Evolutionary conservation across 2,888 invertebrate genomes (phyloP).

Genomic region (Loripinus fragilis): DNA sequence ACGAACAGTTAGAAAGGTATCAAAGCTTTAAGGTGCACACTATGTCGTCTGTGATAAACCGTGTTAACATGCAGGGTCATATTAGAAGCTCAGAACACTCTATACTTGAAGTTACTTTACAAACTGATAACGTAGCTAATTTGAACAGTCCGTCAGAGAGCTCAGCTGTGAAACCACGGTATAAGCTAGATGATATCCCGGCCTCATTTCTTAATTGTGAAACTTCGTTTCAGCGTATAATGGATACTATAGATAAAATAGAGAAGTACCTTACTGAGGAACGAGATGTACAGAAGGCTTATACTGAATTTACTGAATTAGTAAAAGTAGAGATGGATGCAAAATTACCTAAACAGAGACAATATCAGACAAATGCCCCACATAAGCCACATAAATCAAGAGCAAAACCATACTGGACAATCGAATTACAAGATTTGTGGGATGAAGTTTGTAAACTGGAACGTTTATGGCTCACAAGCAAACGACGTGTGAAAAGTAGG

Average conservation of each 20-base stretch:
- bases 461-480: background rate
- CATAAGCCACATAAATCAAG: conserved; percentile 5
- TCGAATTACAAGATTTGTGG: conserved; percentile 13
- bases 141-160: background rate
- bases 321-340: background rate
- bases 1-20: conserved; percentile 2
- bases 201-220: conserved; percentile 9
- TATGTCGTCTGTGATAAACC: background rate
- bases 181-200: background rate
- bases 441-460: background rate
- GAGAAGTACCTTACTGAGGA: background rate
- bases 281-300: background rate
- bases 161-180: background rate
- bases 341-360: background rate
- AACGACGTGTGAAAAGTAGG: background rate
- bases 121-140: background rate
- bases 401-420: conserved; percentile 17
- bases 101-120: background rate
- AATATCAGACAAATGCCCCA: background rate
- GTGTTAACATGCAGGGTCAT: background rate
- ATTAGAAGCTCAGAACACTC: background rate
- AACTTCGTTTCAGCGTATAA: background rate
- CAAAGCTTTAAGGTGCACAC: conserved; percentile 1
- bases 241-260: background rate
- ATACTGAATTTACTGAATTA: background rate